phyloP scores from a whole-genome alignment of 2,797 vertebrate genomes.

The Paguma larvata region DNA sequence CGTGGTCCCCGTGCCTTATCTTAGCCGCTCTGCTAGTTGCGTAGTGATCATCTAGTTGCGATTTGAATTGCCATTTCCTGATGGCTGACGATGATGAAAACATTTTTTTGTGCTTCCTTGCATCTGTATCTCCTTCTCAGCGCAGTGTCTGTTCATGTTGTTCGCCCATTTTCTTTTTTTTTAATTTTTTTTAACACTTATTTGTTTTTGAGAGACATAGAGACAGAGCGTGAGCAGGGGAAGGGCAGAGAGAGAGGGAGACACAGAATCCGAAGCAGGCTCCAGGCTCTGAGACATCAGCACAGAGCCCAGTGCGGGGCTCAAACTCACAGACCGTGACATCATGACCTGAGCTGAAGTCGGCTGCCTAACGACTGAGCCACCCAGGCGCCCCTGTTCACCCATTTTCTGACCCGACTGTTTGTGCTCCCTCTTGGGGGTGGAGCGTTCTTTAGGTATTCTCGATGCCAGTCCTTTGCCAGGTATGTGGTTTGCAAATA shows the following conservation, averaged over 20 bases:
- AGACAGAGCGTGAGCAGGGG: no score
- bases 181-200: no score
- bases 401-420: not conserved
- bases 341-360: no score
- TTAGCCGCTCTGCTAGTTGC: not conserved
- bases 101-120: not conserved
- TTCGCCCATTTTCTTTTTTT: constrained; percentile 53
- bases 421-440: not conserved
- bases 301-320: no score
- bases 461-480: not conserved
- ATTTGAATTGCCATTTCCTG: not conserved
- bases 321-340: no score
- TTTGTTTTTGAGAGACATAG: no score
- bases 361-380: no score
- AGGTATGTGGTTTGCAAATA: not conserved
- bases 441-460: not conserved
- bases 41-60: not conserved
- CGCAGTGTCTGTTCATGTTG: not conserved
- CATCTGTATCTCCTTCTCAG: not conserved
- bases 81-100: not conserved
- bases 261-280: no score
- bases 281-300: no score
- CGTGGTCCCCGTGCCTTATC: not conserved
- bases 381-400: no score
- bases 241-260: no score